phyloP scores from a whole-genome alignment of 2,888 invertebrate genomes.

The Pinctada fucata region DNA sequence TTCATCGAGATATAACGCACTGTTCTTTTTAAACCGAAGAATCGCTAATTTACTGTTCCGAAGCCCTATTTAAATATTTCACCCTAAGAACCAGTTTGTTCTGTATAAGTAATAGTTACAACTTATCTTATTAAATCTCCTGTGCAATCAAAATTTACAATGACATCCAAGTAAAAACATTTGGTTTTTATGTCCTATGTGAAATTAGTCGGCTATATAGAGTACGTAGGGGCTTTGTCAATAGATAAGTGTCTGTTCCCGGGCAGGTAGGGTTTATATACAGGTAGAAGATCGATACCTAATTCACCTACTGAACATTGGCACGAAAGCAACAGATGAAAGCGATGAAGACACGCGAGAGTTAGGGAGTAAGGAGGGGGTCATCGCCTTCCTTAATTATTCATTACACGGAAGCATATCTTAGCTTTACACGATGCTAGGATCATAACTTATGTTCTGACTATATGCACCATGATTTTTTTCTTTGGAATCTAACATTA shows the following conservation, averaged over 20 bases:
- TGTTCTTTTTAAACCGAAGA: background rate
- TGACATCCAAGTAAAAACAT: constrained; percentile 3
- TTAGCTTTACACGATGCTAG: too few species aligned
- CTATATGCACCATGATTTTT: too few species aligned
- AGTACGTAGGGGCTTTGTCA: background rate
- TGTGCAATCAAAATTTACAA: background rate
- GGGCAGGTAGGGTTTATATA: background rate
- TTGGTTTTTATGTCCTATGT: background rate
- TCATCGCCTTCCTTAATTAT: too few species aligned
- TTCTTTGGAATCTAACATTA: too few species aligned
- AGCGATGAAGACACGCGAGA: background rate
- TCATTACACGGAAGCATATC: too few species aligned
- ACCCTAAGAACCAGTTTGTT: background rate
- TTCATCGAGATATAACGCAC: background rate
- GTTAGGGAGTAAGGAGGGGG: background rate
- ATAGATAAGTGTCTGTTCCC: background rate
- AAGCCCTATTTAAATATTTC: background rate
- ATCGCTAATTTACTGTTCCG: background rate
- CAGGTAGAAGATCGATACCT: background rate
- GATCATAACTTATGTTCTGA: too few species aligned
- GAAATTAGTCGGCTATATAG: too few species aligned
- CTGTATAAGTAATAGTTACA: background rate
- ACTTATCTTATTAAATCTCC: constrained; percentile 4
- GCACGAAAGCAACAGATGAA: background rate
- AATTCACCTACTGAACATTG: background rate